These are phyloP conservation scores for Macaria liturata DNA, from an alignment of 2,888 invertebrate species.

Conservation along the genomic window DNA sequence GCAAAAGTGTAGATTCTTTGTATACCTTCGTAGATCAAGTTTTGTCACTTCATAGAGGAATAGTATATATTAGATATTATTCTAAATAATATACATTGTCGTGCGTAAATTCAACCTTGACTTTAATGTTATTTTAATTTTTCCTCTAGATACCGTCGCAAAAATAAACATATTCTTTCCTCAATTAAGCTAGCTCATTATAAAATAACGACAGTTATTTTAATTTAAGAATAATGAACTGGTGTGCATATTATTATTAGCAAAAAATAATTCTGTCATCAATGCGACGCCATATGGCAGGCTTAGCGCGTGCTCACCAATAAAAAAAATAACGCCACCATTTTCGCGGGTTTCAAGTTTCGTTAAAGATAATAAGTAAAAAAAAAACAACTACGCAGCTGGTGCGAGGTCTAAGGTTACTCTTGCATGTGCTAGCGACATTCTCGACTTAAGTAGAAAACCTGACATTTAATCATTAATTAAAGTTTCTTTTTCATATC, in stretches of 20 bases:
- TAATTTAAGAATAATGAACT: conserved; percentile 36
- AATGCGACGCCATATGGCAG: conserved; percentile 67
- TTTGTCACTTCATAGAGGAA: too few species aligned
- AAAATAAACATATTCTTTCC: conserved; percentile 10
- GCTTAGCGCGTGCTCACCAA: conserved; percentile 72
- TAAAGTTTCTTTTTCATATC: too few species aligned
- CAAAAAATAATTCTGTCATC: conserved; percentile 48
- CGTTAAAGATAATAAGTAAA: conserved; percentile 62
- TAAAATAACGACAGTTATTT: background rate
- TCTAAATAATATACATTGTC: too few species aligned
- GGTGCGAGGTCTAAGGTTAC: conserved; percentile 72
- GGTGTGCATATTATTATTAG: conserved; percentile 33
- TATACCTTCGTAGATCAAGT: too few species aligned
- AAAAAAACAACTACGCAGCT: conserved; percentile 66
- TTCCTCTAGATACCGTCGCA: background rate
- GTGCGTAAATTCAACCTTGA: background rate
- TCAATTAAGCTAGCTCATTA: background rate
- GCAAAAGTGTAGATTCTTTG: too few species aligned
- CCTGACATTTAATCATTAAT: conserved; percentile 10
- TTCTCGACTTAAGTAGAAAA: conserved; percentile 14
- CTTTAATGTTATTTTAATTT: background rate
- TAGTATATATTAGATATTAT: too few species aligned
- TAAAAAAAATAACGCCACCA: conserved; percentile 47
- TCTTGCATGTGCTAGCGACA: conserved; percentile 53
- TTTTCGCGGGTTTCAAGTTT: conserved; percentile 74